Conservation (phyloP, 2,797 vertebrate species). For the Poeciliopsis paucimaculata region DNA sequence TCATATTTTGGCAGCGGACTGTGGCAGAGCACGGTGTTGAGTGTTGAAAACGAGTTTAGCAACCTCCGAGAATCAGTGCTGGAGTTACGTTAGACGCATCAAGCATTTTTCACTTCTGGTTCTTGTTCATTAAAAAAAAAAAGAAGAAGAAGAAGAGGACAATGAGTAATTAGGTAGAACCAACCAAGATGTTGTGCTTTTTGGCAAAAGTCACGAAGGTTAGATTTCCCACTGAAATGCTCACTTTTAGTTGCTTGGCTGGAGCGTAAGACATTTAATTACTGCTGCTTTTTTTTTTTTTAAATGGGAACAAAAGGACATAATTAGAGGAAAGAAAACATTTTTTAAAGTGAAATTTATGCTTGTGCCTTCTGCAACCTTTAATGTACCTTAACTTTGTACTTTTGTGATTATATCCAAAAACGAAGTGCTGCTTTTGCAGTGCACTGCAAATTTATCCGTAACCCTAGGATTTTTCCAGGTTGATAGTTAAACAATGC, state of each 20-base stretch:
- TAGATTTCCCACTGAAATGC: not conserved
- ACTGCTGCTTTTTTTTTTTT: not conserved
- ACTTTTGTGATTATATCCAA: too few relatives aligned
- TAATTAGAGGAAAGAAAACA: too few relatives aligned
- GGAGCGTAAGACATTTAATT: not conserved
- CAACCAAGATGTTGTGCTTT: not conserved
- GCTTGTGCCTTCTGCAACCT: too few relatives aligned
- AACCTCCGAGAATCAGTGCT: not conserved
- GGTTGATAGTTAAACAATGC: not conserved
- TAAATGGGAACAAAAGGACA: too few relatives aligned
- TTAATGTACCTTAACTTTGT: too few relatives aligned
- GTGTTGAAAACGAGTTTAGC: slow-evolving; percentile 1
- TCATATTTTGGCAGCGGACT: slow-evolving; percentile 1
- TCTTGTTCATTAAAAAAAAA: not conserved
- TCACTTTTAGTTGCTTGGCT: not conserved
- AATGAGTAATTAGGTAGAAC: not conserved
- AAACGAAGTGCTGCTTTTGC: not conserved
- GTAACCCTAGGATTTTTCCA: not conserved
- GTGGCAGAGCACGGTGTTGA: not conserved
- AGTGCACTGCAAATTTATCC: not conserved
- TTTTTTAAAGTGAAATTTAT: too few relatives aligned
- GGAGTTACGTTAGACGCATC: not conserved
- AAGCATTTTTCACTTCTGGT: not conserved
- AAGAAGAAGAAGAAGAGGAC: too few relatives aligned
- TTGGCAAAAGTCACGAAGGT: not conserved